phyloP scores from a whole-genome alignment of 2,113 vertebrate species.

The Dipodomys ordii region DNA sequence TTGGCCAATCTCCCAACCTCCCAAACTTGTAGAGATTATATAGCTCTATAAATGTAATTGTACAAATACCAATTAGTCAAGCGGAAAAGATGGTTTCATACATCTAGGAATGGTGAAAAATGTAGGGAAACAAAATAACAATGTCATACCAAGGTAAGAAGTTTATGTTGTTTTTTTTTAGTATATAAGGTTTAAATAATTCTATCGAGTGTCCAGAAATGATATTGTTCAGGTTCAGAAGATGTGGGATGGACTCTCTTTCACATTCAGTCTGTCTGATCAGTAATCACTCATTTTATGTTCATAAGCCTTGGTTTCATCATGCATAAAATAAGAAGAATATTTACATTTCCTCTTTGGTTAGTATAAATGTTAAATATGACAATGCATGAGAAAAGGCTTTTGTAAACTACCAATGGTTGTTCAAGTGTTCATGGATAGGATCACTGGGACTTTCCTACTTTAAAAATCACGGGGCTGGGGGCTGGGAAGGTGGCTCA shows the following conservation, averaged over 20 bases:
- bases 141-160: neutral
- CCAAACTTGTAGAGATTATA: neutral
- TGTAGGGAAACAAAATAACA: neutral
- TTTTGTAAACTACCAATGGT: neutral
- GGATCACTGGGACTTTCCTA: neutral
- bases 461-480: neutral
- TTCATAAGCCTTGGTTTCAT: neutral
- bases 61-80: neutral
- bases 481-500: no score
- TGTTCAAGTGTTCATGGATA: neutral
- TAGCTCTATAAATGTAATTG: neutral
- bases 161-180: neutral
- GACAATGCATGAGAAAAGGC: neutral
- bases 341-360: neutral
- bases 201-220: neutral
- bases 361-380: neutral
- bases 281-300: conserved; percentile 20
- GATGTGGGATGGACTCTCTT: neutral
- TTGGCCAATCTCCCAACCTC: neutral
- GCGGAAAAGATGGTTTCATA: neutral
- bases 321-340: neutral
- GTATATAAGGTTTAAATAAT: neutral
- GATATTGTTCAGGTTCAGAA: neutral
- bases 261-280: neutral
- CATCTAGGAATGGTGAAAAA: neutral